A percentile compares a stretch with the other conserved stretches of the same genome.
Evolutionary conservation across 2,888 invertebrate species (phyloP).

Genomic region (Drosophila glabriapex): DNA sequence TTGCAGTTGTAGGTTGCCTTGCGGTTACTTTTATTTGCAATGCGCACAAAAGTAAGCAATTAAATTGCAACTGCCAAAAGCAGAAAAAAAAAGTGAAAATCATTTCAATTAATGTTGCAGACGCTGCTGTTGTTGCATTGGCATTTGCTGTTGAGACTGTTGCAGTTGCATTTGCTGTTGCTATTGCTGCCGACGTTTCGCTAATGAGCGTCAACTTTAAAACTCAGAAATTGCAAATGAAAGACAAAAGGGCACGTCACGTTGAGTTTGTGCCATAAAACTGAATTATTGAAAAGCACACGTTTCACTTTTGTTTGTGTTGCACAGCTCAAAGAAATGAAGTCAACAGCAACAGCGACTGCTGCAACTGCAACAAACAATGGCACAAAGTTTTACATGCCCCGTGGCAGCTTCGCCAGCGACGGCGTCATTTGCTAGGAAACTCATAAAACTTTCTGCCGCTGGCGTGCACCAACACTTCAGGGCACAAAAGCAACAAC

Average conservation of each 20-base stretch:
- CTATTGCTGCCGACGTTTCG: slow-evolving; percentile 35
- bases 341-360: slow-evolving; percentile 62
- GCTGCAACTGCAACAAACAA: slow-evolving; percentile 53
- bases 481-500: slow-evolving; percentile 61
- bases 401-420: slow-evolving; percentile 27
- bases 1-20: slow-evolving; percentile 31
- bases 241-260: slow-evolving; percentile 64
- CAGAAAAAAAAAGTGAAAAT: slow-evolving; percentile 69
- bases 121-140: slow-evolving; percentile 20
- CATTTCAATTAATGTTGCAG: slow-evolving; percentile 75
- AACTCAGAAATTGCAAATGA: slow-evolving; percentile 49
- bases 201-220: slow-evolving; percentile 77
- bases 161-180: slow-evolving; percentile 10
- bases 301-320: slow-evolving; percentile 79
- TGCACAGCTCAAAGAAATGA: slow-evolving; percentile 69
- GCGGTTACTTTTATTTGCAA: slow-evolving; percentile 61
- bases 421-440: slow-evolving; percentile 69
- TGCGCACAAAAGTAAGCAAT: slow-evolving; percentile 67
- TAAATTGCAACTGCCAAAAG: slow-evolving; percentile 57
- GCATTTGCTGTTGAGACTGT: background rate
- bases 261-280: slow-evolving; percentile 77
- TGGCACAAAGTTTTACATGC: slow-evolving; percentile 54
- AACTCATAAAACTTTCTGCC: slow-evolving; percentile 77
- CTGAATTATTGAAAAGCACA: slow-evolving; percentile 82
- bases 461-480: slow-evolving; percentile 72